phyloP scores from a whole-genome alignment of 2,113 vertebrate species.

The Turnix velox region DNA sequence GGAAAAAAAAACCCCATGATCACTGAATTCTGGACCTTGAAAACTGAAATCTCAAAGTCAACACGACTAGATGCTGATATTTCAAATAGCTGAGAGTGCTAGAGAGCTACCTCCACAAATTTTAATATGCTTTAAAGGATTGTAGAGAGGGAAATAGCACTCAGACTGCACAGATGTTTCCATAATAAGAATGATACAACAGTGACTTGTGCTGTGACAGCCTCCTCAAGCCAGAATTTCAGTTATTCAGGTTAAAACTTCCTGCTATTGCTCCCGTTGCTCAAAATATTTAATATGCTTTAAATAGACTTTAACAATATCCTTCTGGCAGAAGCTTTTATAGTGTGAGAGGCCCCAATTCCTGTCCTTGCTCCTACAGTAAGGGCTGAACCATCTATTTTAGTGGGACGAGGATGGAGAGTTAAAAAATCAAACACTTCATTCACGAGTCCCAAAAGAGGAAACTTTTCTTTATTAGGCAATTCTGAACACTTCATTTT shows the following conservation, averaged over 20 bases:
- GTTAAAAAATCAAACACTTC: background rate
- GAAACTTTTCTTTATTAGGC: background rate
- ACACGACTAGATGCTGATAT: background rate
- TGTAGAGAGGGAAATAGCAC: background rate
- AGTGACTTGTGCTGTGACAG: slow-evolving; percentile 41
- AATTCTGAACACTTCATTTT: background rate
- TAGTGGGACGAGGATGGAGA: background rate
- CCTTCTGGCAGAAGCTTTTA: background rate
- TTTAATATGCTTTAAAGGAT: background rate
- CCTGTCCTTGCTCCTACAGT: background rate
- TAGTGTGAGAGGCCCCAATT: background rate
- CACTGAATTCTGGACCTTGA: background rate
- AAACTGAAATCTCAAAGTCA: background rate
- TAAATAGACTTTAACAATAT: background rate
- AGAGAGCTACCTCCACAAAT: background rate
- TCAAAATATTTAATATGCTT: background rate
- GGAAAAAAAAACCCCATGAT: background rate
- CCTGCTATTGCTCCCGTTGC: background rate
- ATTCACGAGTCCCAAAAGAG: background rate
- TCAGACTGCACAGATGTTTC: background rate
- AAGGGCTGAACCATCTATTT: background rate
- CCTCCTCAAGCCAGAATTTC: background rate
- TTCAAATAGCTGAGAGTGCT: background rate
- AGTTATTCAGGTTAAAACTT: background rate
- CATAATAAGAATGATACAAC: background rate